These are phyloP conservation scores for Ciconia nigra DNA, from an alignment of 2,797 vertebrate genomes.

Conservation along the genomic window DNA sequence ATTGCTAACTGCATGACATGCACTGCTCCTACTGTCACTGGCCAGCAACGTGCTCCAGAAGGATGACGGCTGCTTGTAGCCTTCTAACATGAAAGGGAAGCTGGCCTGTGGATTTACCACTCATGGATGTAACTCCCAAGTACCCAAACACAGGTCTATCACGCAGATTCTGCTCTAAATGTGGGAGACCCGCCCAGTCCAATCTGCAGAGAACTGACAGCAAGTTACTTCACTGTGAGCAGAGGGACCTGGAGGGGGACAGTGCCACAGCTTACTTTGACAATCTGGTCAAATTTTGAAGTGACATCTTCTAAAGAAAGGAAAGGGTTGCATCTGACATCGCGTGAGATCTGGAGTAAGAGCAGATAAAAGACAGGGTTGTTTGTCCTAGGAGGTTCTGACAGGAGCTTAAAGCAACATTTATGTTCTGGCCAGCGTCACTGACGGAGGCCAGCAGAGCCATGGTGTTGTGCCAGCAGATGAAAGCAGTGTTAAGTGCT, in stretches of 20 bases:
- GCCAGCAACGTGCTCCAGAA: background rate
- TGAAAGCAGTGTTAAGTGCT: slow-evolving; percentile 26
- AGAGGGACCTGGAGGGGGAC: background rate
- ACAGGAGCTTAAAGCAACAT: background rate
- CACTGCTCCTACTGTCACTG: background rate
- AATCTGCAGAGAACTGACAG: background rate
- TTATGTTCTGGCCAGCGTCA: slow-evolving; percentile 14
- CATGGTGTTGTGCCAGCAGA: background rate
- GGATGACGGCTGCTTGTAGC: background rate
- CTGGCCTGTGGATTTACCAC: background rate
- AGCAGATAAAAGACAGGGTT: background rate
- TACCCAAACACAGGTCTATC: background rate
- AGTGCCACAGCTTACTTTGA: background rate
- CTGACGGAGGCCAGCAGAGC: background rate
- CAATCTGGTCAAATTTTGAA: background rate
- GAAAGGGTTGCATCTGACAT: background rate
- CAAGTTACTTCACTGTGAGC: background rate
- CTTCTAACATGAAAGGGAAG: background rate
- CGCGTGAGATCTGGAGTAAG: background rate
- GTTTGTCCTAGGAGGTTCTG: background rate
- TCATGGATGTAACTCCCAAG: background rate
- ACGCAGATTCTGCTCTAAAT: background rate
- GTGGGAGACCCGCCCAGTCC: background rate
- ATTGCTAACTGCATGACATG: background rate
- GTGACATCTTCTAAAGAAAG: background rate